Evolutionary conservation across 2,888 invertebrate genomes (phyloP), one percentile per base, ranked within the genome.

Genomic region (Himalopsyche tibetana): DNA sequence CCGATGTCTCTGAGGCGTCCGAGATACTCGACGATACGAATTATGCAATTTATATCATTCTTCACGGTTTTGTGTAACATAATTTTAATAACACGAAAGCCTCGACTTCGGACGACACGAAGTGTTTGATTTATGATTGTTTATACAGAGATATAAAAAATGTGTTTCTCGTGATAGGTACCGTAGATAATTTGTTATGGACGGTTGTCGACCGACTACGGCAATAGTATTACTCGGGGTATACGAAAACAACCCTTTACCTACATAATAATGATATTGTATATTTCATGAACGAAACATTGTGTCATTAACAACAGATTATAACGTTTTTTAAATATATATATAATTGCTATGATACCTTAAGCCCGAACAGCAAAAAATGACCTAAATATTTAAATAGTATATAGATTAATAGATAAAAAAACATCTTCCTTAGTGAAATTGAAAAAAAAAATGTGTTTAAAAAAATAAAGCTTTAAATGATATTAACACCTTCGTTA

Each of bases 111-210:
- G 74, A 17, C 69, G 80, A 40, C 82, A 85, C 56, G 82, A 81
- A 55, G 56, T 51, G 83, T 81, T 88, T 88, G 88, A 88, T 88
- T 88, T 88, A 88, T 86, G 81, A 83, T 87, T 88, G 85, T 88
- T 88, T 88, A 84, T 85, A 85, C 84, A 82, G 63, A 82, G 84
- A 28, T 42, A 12, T 56, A 80, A 84, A 55, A 81, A 40, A 42
- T 45, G 12, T 56, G 56, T 28, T 38, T 4, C 84, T 80, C 82
- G 81, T 55, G 82, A 79, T n/a, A 81, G 56, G 51, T 40, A 84
- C 80, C 85, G 86, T 86, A 80, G 12, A 82, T 84, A 87, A 87
- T 86, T 83, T 28, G 55, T 74, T 84, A 82, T 55, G 84, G 80
- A 82, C 69, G 79, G 55, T 40, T 86, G 56, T 83, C 83, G 42